phyloP scores from a whole-genome alignment of 1,140 invertebrate species.

The Drosophila bifasciata region DNA sequence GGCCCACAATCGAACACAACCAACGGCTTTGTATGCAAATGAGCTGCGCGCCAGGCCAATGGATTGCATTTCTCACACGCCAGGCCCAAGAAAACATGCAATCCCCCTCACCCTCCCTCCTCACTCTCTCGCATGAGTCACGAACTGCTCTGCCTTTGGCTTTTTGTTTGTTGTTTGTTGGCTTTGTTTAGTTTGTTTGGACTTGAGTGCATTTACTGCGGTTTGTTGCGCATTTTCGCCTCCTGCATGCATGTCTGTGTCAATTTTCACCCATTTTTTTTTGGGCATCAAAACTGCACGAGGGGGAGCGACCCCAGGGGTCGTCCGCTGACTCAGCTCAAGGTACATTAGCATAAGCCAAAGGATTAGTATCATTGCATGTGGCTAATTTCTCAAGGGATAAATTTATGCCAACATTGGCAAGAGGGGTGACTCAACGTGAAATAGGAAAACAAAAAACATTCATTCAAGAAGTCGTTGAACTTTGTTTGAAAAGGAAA shows the following conservation, averaged over 20 bases:
- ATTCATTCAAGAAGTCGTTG: too few relatives aligned
- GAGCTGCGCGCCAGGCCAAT: constrained; percentile 37
- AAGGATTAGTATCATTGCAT: constrained; percentile 58
- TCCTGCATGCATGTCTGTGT: constrained; percentile 30
- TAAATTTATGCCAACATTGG: constrained; percentile 1
- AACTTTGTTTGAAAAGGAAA: too few relatives aligned
- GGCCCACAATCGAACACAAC: constrained; percentile 59
- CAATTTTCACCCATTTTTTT: constrained; percentile 40
- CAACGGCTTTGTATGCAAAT: constrained; percentile 77
- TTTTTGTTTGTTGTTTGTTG: constrained; percentile 46
- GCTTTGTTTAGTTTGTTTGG: constrained; percentile 45
- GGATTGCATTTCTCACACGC: constrained; percentile 55
- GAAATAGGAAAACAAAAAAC: neutral
- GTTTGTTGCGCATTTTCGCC: constrained; percentile 51
- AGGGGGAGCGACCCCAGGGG: constrained; percentile 19
- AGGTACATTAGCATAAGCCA: constrained; percentile 63
- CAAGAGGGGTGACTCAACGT: constrained; percentile 2
- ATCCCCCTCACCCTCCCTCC: neutral
- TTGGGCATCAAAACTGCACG: constrained; percentile 18
- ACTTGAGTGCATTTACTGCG: constrained; percentile 46
- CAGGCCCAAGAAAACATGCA: constrained; percentile 25
- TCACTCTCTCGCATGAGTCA: constrained; percentile 22
- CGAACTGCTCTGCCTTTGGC: constrained; percentile 34
- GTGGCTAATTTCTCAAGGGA: constrained; percentile 24
- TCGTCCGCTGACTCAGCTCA: constrained; percentile 55